Percentiles rank a stretch among this genome's conserved stretches.
Conservation (phyloP, 1,140 invertebrate genomes). For the Sycobia sp. region DNA sequence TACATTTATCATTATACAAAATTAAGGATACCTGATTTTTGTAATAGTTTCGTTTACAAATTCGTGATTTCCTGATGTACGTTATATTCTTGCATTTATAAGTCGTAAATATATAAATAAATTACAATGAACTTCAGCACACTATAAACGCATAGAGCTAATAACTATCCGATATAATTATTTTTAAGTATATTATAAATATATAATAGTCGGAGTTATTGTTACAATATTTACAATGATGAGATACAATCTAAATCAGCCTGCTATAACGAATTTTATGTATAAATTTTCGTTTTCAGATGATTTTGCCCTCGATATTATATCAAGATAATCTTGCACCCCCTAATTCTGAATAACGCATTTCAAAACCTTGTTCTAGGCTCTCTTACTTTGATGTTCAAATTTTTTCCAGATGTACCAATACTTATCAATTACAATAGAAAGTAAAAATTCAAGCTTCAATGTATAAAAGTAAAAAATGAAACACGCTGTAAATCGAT, state of each 20-base stretch:
- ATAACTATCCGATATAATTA: slow-evolving; percentile 40
- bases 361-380: slow-evolving; percentile 23
- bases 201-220: slow-evolving; percentile 46
- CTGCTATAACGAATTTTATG: slow-evolving; percentile 29
- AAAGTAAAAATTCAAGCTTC: slow-evolving; percentile 24
- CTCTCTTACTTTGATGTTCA: too few relatives aligned
- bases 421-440: slow-evolving; percentile 8
- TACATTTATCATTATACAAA: slow-evolving; percentile 1
- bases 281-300: slow-evolving; percentile 29
- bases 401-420: slow-evolving; percentile 7
- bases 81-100: slow-evolving; percentile 21
- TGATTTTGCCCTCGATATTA: slow-evolving; percentile 9
- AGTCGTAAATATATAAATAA: slow-evolving; percentile 45
- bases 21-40: slow-evolving; percentile 15
- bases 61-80: slow-evolving; percentile 7
- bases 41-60: slow-evolving; percentile 26
- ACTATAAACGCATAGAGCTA: slow-evolving; percentile 43
- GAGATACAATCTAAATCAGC: slow-evolving; percentile 46
- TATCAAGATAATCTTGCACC: slow-evolving; percentile 25
- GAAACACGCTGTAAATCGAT: not conserved
- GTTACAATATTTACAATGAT: slow-evolving; percentile 57
- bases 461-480: not conserved
- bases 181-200: slow-evolving; percentile 46
- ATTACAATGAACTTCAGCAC: slow-evolving; percentile 43
- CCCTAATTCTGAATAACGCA: slow-evolving; percentile 11